phyloP scores from a whole-genome alignment of 2,113 vertebrate genomes.

The Kryptolebias marmoratus region DNA sequence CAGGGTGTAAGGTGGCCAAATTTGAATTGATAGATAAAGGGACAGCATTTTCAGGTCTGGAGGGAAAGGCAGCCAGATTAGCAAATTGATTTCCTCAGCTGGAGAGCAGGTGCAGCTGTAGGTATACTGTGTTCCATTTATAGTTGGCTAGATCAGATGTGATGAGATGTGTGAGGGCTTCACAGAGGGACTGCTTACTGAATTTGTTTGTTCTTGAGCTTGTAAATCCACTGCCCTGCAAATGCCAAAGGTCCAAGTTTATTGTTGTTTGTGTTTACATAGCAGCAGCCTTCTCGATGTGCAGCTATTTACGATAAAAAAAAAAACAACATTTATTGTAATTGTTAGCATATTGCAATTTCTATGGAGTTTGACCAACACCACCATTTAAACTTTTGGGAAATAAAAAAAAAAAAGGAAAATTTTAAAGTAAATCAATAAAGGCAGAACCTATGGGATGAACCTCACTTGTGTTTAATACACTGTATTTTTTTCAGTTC shows the following conservation, averaged over 20 bases:
- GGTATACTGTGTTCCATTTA: constrained; percentile 19
- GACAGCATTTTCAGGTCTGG: constrained; percentile 32
- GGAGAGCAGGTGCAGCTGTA: constrained; percentile 38
- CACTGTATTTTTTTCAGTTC: too few species aligned
- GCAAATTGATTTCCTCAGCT: constrained; percentile 51
- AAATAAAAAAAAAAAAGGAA: too few species aligned
- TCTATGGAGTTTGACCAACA: too few species aligned
- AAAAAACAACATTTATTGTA: too few species aligned
- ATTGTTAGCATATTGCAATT: too few species aligned
- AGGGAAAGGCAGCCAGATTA: constrained; percentile 59
- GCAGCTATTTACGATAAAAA: background rate
- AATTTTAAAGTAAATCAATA: background rate
- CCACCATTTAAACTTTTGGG: too few species aligned
- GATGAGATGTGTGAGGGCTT: background rate
- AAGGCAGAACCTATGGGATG: background rate
- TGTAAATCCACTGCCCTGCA: background rate
- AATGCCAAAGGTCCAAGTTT: background rate
- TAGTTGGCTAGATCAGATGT: constrained; percentile 14
- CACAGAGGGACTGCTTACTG: constrained; percentile 5
- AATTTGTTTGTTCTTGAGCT: background rate
- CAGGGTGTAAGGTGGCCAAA: constrained; percentile 40
- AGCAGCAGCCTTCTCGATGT: background rate
- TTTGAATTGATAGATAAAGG: constrained; percentile 46
- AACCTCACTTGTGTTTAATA: background rate
- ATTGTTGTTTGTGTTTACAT: background rate